Conservation (phyloP, 1,140 invertebrate genomes). For the Microplitis demolitor region DNA sequence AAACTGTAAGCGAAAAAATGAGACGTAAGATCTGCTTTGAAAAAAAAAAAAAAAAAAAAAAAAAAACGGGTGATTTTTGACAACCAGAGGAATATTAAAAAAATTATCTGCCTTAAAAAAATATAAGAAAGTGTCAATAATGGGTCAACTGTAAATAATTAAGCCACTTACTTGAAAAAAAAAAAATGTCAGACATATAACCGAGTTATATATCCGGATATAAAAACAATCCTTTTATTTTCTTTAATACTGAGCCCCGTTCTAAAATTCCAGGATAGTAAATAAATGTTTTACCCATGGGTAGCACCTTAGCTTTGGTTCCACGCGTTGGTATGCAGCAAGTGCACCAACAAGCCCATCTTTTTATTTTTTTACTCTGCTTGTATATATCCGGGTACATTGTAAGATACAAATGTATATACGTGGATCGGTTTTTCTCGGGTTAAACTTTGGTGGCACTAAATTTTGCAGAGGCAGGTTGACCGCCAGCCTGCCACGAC, state of each 20-base stretch:
- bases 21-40: too few relatives aligned
- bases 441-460: slow-evolving; percentile 39
- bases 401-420: slow-evolving; percentile 3
- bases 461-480: slow-evolving; percentile 47
- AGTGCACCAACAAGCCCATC: slow-evolving; percentile 6
- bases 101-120: too few relatives aligned
- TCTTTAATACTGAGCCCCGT: slow-evolving; percentile 34
- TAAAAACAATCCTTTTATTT: slow-evolving; percentile 11
- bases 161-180: not conserved
- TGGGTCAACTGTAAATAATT: too few relatives aligned
- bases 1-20: too few relatives aligned
- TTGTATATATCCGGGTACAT: not conserved
- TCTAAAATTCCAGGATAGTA: slow-evolving; percentile 55
- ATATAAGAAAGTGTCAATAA: too few relatives aligned
- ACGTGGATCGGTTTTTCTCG: slow-evolving; percentile 12
- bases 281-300: slow-evolving; percentile 57
- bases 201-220: slow-evolving; percentile 45
- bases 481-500: slow-evolving; percentile 5
- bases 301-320: slow-evolving; percentile 11
- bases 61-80: too few relatives aligned
- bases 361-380: not conserved
- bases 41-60: too few relatives aligned
- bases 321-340: slow-evolving; percentile 53
- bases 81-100: too few relatives aligned
- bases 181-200: slow-evolving; percentile 32